phyloP scores from a whole-genome alignment of 1,140 invertebrate genomes.

The Fopius arisanus region DNA sequence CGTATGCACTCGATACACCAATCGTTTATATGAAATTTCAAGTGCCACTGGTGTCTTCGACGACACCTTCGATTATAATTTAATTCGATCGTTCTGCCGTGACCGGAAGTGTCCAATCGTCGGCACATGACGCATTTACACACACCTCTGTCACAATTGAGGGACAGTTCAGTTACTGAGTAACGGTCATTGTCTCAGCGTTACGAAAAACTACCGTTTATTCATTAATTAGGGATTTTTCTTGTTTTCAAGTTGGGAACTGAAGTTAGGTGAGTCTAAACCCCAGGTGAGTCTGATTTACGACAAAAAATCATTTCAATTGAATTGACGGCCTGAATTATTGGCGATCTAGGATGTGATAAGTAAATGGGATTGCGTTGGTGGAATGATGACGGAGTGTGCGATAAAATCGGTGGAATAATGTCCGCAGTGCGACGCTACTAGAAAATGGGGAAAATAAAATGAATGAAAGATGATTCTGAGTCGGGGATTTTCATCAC shows the following conservation, averaged over 20 bases:
- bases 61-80: slow-evolving; percentile 16
- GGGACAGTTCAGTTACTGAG: slow-evolving; percentile 33
- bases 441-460: too few species aligned
- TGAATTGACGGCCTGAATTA: background rate
- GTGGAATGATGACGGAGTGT: too few species aligned
- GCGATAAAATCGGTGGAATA: too few species aligned
- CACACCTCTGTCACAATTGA: slow-evolving; percentile 29
- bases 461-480: too few species aligned
- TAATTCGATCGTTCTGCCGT: slow-evolving; percentile 30
- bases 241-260: too few species aligned
- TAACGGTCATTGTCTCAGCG: slow-evolving; percentile 38
- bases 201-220: background rate
- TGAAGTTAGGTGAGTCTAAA: too few species aligned
- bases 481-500: too few species aligned
- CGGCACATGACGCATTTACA: slow-evolving; percentile 49
- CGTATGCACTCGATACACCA: slow-evolving; percentile 11
- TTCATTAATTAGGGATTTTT: background rate
- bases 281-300: too few species aligned
- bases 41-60: slow-evolving; percentile 25
- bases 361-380: too few species aligned
- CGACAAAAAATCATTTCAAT: too few species aligned
- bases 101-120: slow-evolving; percentile 40
- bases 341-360: too few species aligned
- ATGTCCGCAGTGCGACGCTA: too few species aligned
- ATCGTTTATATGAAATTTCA: background rate